Evolutionary conservation across 1,140 invertebrate species (phyloP), one percentile per base, ranked within the genome.

Genomic region (Trinorchestia longiramus): DNA sequence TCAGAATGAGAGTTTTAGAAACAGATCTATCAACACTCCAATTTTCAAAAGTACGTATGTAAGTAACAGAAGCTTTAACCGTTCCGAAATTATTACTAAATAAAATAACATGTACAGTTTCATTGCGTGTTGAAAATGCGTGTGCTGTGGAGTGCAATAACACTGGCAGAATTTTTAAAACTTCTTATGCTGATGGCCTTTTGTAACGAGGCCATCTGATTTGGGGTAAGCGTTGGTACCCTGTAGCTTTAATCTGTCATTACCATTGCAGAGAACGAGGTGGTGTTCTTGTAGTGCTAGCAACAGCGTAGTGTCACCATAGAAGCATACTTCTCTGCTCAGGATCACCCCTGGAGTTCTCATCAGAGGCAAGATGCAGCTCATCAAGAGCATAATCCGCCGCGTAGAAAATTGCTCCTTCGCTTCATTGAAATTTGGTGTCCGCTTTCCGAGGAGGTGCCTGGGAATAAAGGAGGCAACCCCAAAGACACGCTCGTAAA

Each of bases 341-440:
- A 77, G 62, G 62, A 77, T 90, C 92, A 41, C 92, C 43, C 44
- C 92, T 23, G 92, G 92, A 94, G 41, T 47, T 44, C 44, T 94
- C 92, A 94, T 94, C 92, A 43, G 44, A 47, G 40, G 6, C 17
- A 17, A 44, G 92, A 94, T 94, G 92, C 92, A 94, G 44, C 92
- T 94, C 92, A 94, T 94, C 92, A 94, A 40, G 19, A 43, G 41
- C 11, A 47, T 94, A 94, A 94, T 94, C 92, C 44, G 43, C 92
- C 41, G 92, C 40, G 43, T 44, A 94, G 92, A 94, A 94, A 94
- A 94, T 94, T 94, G 92, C 92, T 40, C 92, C 92, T 94, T 94
- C 92, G 44, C 43, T 94, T 44, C 43, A 94, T 94, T 94, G 92
- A 94, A 94, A 94, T 43, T 94, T 94, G 28, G 92, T 15, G 92